A percentile compares a stretch with the other conserved stretches of the same genome.
Conservation (phyloP, 2,797 vertebrate genomes). For the Phylloscopus collybita region DNA sequence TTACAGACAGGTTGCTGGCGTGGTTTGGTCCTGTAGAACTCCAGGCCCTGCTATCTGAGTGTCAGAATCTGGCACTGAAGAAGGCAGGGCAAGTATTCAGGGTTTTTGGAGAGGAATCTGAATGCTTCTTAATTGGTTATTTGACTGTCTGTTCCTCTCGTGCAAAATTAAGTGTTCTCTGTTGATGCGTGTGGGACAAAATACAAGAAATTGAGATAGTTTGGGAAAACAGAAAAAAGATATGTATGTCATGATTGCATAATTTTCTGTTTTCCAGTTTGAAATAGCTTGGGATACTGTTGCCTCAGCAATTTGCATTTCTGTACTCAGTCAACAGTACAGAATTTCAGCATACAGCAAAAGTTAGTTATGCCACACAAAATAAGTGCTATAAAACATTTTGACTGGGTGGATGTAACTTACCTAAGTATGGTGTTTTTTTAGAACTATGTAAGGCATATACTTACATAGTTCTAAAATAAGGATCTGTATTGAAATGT, state of each 20-base stretch:
- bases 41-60: not conserved
- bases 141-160: not conserved
- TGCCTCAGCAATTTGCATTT: not conserved
- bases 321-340: not conserved
- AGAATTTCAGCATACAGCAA: not conserved
- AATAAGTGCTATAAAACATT: not conserved
- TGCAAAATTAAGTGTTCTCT: not conserved
- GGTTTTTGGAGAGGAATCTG: not conserved
- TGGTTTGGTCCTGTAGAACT: not conserved
- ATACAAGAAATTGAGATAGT: not conserved
- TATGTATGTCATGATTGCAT: rapidly evolving
- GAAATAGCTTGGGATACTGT: not conserved
- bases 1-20: not conserved
- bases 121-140: not conserved
- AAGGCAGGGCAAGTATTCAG: not conserved
- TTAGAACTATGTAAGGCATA: not conserved
- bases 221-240: not conserved
- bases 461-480: not conserved
- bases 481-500: not conserved
- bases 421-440: not conserved
- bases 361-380: not conserved
- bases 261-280: not conserved
- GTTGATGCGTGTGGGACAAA: not conserved
- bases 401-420: not conserved
- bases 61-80: not conserved